A percentile compares a stretch with the other conserved stretches of the same genome.
Evolutionary conservation across 2,888 invertebrate genomes (phyloP).

Genomic region (Noctua pronuba): DNA sequence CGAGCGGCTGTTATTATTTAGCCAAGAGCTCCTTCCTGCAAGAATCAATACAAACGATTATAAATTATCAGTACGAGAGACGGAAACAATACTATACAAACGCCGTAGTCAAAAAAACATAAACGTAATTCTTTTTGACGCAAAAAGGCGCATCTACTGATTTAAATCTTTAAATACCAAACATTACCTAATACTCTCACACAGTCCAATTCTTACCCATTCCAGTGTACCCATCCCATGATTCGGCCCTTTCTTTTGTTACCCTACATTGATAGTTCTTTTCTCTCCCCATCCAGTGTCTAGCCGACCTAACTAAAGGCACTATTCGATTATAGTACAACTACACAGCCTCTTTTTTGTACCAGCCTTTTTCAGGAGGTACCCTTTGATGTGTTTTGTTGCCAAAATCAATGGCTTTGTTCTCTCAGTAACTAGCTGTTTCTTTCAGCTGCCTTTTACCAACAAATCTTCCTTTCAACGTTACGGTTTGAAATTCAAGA

Average conservation of each 20-base stretch:
- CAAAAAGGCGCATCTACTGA: background rate
- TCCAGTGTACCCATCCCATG: background rate
- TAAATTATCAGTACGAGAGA: no score
- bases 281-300: slow-evolving; percentile 6
- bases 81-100: no score
- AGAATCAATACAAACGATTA: no score
- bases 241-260: slow-evolving; percentile 5
- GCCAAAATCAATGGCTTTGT: slow-evolving; percentile 59
- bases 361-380: slow-evolving; percentile 39
- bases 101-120: background rate
- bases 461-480: slow-evolving; percentile 57
- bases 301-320: slow-evolving; percentile 28
- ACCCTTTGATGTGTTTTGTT: slow-evolving; percentile 59
- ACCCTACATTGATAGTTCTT: background rate
- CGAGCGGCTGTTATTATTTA: no score
- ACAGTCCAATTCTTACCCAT: background rate
- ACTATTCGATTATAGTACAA: slow-evolving; percentile 35
- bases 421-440: slow-evolving; percentile 41
- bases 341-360: slow-evolving; percentile 1
- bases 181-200: background rate
- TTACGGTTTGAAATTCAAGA: slow-evolving; percentile 60
- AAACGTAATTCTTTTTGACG: no score
- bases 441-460: slow-evolving; percentile 40
- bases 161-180: background rate
- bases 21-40: no score